Base-by-base conservation (phyloP, 2,888 invertebrate genomes). In the Pristionchus exspectatus region DNA sequence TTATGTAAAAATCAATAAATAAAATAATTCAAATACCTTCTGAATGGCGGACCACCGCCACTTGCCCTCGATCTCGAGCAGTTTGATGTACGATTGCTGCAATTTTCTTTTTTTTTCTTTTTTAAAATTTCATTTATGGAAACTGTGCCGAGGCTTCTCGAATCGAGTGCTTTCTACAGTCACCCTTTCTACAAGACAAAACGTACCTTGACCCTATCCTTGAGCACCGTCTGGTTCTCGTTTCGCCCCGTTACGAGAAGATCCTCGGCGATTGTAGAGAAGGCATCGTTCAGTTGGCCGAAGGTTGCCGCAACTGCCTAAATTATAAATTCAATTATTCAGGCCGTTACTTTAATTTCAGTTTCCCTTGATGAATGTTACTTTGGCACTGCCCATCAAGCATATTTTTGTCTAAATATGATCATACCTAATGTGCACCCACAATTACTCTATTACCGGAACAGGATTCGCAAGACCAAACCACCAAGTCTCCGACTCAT, bases 1-100 rank as follows among this genome's bases (percentile, higher is more conserved):
- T 44, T 9, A 5, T 44, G 12, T 10, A 50, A 50, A 50, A 10
- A 50, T 7, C 9, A 59, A 59, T 66, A 24, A n/a, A 66, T 66
- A 66, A 66, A 27, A 27, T 1, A 24, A 66, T 27, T 0, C 0
- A 9, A 44, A 5, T 77, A 77, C 77, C 24, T 77, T 77, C 77
- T 77, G 77, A 44, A 77, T 77, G 12, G 77, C 77, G 9, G 77
- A 77, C 83, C 83, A 84, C 21, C 54, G 54, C 54, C 54, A 84
- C 30, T 84, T 84, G 38, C 81, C 81, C 44, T 81, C 81, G 44
- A 81, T 50, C n/a, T n/a, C 44, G 44, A 81, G 50, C 50, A 81
- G 27, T 18, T 24, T 24, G 54, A 56, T 84, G 83, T 84, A 84
- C 24, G 77, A 38, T 38, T 77, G 38, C 77, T 77, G 44, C 18